Percentiles rank a stretch among this genome's conserved stretches.
These are phyloP conservation scores for Cassiopea andromeda DNA, from an alignment of 30 jellyfish, hydroid and myxozoan genomes.

Conservation along the genomic window DNA sequence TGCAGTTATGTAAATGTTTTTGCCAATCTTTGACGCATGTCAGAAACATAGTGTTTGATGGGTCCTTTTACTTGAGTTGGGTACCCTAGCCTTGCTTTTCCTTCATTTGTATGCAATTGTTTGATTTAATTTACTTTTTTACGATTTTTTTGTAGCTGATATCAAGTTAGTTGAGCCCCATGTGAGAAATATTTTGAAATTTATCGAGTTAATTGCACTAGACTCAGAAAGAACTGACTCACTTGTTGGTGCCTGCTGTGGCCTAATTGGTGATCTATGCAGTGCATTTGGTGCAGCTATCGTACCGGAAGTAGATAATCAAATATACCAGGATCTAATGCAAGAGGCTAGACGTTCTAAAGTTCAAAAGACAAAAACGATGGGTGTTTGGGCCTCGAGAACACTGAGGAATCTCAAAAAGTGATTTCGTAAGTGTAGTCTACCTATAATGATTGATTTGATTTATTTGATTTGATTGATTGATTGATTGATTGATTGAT, in stretches of 20 bases:
- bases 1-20: too few species aligned
- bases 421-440: slow-evolving; percentile 36
- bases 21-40: too few species aligned
- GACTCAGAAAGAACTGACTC: slow-evolving; percentile 97
- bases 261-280: slow-evolving; percentile 96
- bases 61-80: too few species aligned
- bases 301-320: slow-evolving; percentile 82
- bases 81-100: too few species aligned
- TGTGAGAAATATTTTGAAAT: slow-evolving; percentile 74
- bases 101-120: too few species aligned
- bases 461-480: neutral
- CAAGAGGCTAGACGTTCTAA: slow-evolving; percentile 97
- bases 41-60: too few species aligned
- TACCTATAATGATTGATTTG: neutral
- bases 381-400: slow-evolving; percentile 98
- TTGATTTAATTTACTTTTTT: too few species aligned
- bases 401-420: slow-evolving; percentile 85
- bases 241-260: slow-evolving; percentile 94
- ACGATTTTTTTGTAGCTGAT: slow-evolving; percentile 70
- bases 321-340: slow-evolving; percentile 81
- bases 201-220: slow-evolving; percentile 82
- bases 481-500: neutral
- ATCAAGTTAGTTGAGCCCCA: slow-evolving; percentile 79
- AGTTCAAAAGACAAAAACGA: slow-evolving; percentile 85
- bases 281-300: slow-evolving; percentile 85